A percentile compares a stretch with the other conserved stretches of the same genome.
Conservation (phyloP, 2,113 vertebrate genomes). For the Aythya baeri region DNA sequence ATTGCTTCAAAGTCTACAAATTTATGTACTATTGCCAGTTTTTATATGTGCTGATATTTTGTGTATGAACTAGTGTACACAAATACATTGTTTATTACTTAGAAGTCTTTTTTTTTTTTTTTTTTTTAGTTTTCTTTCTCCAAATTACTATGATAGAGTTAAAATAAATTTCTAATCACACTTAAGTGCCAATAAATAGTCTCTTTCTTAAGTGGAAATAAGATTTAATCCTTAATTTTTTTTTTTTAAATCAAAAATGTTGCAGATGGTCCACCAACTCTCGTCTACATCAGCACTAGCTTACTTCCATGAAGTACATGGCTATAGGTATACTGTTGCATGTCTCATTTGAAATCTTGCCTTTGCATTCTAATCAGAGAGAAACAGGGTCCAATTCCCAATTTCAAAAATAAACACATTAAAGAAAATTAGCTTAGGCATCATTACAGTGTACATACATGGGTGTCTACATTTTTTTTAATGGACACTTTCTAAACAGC, state of each 20-base stretch:
- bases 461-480: slow-evolving; percentile 8
- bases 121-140: neutral
- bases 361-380: slow-evolving; percentile 34
- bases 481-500: slow-evolving; percentile 29
- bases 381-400: slow-evolving; percentile 22
- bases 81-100: neutral
- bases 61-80: neutral
- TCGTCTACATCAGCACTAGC: neutral
- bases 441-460: slow-evolving; percentile 45
- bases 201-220: neutral
- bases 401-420: slow-evolving; percentile 63
- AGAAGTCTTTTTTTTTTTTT: neutral
- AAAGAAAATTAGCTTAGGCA: slow-evolving; percentile 52
- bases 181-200: neutral
- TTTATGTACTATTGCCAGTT: neutral
- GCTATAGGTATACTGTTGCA: neutral
- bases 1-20: neutral
- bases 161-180: neutral
- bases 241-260: neutral
- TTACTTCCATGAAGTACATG: neutral
- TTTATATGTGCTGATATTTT: neutral
- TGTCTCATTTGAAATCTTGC: neutral
- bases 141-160: neutral
- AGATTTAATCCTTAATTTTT: neutral
- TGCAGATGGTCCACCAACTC: neutral